Conservation (phyloP, 2,888 invertebrate genomes). For the Meiosimyza platycephala region DNA sequence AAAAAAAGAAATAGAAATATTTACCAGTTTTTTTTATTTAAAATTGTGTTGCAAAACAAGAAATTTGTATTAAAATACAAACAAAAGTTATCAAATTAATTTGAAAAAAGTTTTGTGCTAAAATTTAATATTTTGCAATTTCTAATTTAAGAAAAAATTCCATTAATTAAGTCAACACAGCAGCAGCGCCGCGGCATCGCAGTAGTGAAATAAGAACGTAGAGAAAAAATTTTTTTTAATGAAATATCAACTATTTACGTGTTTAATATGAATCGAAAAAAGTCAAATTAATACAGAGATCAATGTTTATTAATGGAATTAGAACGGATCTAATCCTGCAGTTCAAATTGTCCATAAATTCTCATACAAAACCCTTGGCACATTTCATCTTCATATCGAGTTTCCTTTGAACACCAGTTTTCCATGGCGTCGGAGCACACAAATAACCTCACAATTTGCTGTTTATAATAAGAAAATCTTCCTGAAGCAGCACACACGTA, state of each 20-base stretch:
- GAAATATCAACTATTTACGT: no score
- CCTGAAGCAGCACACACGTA: not conserved
- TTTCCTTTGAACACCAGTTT: not conserved
- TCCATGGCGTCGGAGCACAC: constrained; percentile 9
- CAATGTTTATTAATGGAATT: not conserved
- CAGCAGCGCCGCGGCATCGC: not conserved
- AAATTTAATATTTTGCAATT: not conserved
- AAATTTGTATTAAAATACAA: no score
- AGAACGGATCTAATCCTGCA: not conserved
- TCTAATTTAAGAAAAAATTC: not conserved
- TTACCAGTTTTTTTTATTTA: not conserved
- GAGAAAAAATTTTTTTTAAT: no score
- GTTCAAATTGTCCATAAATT: not conserved
- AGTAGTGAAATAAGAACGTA: not conserved
- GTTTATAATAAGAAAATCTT: not conserved
- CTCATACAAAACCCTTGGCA: not conserved
- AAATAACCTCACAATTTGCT: not conserved
- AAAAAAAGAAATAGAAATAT: not conserved
- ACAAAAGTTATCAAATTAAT: not conserved
- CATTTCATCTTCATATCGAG: not conserved
- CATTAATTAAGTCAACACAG: not conserved
- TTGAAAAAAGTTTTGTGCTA: not conserved
- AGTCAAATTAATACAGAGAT: not conserved
- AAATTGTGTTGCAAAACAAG: not conserved
- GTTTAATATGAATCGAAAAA: not conserved